Evolutionary conservation across 2,888 invertebrate genomes (phyloP).

Genomic region (Epistrophe eligans): DNA sequence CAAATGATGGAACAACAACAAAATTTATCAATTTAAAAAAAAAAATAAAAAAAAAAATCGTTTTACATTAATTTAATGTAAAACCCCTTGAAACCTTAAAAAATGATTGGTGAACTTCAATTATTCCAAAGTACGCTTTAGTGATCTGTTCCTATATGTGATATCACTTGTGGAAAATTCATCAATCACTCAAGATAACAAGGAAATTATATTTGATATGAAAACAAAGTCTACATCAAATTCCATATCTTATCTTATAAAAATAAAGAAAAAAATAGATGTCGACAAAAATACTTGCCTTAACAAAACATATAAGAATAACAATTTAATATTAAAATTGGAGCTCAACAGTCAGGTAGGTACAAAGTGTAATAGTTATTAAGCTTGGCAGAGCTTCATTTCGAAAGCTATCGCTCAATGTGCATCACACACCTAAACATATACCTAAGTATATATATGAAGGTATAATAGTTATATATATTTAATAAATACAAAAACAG

Average conservation of each 20-base stretch:
- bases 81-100: too few relatives aligned
- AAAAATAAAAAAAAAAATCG: too few relatives aligned
- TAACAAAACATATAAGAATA: slow-evolving; percentile 23
- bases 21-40: too few relatives aligned
- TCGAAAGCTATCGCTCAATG: slow-evolving; percentile 54
- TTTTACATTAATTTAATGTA: too few relatives aligned
- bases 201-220: not conserved
- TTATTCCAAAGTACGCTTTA: too few relatives aligned
- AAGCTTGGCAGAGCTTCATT: slow-evolving; percentile 42
- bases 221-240: not conserved
- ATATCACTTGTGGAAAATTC: not conserved
- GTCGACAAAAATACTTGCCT: not conserved
- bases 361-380: slow-evolving; percentile 49
- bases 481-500: slow-evolving; percentile 15
- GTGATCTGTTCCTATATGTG: not conserved
- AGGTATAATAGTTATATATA: slow-evolving; percentile 6
- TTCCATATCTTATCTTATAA: slow-evolving; percentile 21
- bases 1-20: too few relatives aligned
- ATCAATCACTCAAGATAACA: not conserved
- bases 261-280: slow-evolving; percentile 1
- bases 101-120: too few relatives aligned
- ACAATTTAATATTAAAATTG: slow-evolving; percentile 12
- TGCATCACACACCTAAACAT: slow-evolving; percentile 25
- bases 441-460: not conserved
- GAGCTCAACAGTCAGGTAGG: slow-evolving; percentile 47